These are phyloP conservation scores for Pica pica DNA, from an alignment of 2,113 vertebrate species.

Conservation along the genomic window DNA sequence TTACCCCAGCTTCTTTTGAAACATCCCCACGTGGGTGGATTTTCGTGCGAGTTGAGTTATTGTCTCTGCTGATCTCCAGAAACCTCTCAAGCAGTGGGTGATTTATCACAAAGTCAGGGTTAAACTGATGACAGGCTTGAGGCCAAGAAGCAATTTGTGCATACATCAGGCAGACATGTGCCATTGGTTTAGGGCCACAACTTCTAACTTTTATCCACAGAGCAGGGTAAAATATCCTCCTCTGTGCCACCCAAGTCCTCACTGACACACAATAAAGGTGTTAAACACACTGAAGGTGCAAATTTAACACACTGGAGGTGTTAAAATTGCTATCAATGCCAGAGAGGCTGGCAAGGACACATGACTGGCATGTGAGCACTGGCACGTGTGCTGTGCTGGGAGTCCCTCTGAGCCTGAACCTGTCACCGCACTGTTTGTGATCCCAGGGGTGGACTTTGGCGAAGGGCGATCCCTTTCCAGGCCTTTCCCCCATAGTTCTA, in stretches of 20 bases:
- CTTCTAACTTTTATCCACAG: not conserved
- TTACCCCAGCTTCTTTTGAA: not conserved
- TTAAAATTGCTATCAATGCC: not conserved
- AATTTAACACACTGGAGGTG: not conserved
- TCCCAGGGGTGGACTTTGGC: not conserved
- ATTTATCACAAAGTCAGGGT: not conserved
- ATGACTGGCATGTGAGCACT: not conserved
- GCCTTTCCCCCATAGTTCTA: not conserved
- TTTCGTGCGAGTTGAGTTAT: not conserved
- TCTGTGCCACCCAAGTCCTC: not conserved
- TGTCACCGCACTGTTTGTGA: not conserved
- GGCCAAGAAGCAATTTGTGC: not conserved
- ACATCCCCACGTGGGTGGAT: not conserved
- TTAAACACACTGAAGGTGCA: not conserved
- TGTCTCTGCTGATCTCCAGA: not conserved
- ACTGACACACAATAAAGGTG: not conserved
- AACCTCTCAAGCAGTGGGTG: not conserved
- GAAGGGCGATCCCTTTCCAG: not conserved
- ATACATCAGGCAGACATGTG: not conserved
- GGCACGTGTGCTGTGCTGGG: not conserved
- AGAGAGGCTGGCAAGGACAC: not conserved
- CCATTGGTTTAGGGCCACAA: not conserved
- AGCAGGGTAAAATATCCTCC: not conserved
- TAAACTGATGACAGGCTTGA: not conserved
- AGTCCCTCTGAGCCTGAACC: not conserved